Base-by-base conservation (phyloP, 2,113 vertebrate species). In the Amphilophus citrinellus region DNA sequence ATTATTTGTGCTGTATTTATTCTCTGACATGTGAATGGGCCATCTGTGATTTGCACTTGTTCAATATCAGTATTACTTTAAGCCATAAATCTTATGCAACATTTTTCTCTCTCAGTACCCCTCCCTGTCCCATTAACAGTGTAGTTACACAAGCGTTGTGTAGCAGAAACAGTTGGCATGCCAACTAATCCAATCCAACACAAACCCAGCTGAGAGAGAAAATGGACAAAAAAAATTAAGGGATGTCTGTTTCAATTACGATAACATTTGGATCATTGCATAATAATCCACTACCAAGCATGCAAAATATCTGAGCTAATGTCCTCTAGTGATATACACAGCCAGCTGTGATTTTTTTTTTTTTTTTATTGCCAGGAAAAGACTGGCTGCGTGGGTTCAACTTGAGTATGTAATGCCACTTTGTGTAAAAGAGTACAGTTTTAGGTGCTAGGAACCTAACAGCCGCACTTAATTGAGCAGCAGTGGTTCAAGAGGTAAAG, bases 201-300 rank as follows among this genome's bases (percentile, higher is more conserved):
- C 85, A 82, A 87, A 87, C 84, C 66, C 39, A 87, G 83, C 89
- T 79, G 82, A 88, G 84, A 83, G 83, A 37, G 53, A 79, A 82
- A 90, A 84, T 1, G 71, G 56, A 30, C 77, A 87, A 78, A 73
- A 78, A 68, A 83, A 79, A 82, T 73, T 84, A 93, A 88, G 90
- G 81, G 80, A 94, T 86, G 94, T 95, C 92, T 91, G 91, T 92
- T 94, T 92, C 83, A 87, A 90, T 96, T 94, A 92, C 39, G 79
- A 82, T 89, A 95, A 87, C 92, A 89, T 93, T 93, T 84, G 87
- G 86, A 90, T 84, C 76, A 81, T 95, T 95, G 93, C 91, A 89
- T 94, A 93, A 95, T 87, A 91, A 88, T 87, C 86, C 88, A 83
- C 77, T 0, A 78, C 35, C 62, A 84, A 91, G 86, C 88, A 90